Percentiles rank a stretch among this genome's conserved stretches.
Conservation (phyloP, 2,113 vertebrate species). For the Columba janthina region DNA sequence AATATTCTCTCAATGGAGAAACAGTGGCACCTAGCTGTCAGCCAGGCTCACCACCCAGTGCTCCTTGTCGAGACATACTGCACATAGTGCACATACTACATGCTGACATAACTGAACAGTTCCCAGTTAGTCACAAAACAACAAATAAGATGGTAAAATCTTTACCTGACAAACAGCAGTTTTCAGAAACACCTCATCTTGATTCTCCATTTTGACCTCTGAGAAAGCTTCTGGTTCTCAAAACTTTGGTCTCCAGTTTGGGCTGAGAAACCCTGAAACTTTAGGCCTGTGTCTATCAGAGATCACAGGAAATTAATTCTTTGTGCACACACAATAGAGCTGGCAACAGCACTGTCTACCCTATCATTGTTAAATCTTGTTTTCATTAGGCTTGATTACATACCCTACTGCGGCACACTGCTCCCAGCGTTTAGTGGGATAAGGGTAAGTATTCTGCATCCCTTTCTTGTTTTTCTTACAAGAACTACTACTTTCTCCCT, state of each 20-base stretch:
- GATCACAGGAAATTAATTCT: background rate
- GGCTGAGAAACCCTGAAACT: background rate
- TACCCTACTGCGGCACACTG: fast-evolving
- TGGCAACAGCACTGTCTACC: background rate
- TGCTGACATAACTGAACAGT: fast-evolving
- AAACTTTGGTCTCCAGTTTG: background rate
- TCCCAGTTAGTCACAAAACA: background rate
- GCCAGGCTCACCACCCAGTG: fast-evolving
- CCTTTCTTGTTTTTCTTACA: background rate
- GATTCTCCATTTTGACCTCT: background rate
- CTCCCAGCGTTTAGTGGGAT: background rate
- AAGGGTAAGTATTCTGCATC: background rate
- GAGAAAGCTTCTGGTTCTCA: background rate
- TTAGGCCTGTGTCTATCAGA: background rate
- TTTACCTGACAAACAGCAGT: background rate
- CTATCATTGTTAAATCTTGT: background rate
- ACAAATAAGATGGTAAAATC: background rate
- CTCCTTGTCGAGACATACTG: too few species aligned
- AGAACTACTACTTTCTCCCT: background rate
- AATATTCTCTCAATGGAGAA: background rate
- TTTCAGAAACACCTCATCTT: background rate
- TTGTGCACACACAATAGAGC: background rate
- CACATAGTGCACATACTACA: fast-evolving
- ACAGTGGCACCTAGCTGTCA: conserved; percentile 70
- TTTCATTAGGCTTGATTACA: background rate